These are phyloP conservation scores for Bombus superbus DNA, from an alignment of 1,140 invertebrate species.

Conservation along the genomic window DNA sequence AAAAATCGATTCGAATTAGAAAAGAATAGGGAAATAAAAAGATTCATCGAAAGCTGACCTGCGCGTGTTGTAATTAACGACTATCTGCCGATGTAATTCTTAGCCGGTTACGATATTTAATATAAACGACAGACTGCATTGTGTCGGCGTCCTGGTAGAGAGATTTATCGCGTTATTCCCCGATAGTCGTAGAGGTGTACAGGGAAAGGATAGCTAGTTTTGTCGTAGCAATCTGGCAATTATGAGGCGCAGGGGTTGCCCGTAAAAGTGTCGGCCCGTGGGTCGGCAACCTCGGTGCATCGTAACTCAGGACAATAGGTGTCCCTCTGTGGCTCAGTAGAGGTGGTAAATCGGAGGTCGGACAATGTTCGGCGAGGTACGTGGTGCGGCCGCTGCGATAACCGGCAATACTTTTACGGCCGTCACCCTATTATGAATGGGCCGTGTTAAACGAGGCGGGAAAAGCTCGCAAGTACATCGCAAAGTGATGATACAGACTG, in stretches of 20 bases:
- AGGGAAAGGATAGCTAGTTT: conserved; percentile 47
- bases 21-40: neutral
- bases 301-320: conserved; percentile 63
- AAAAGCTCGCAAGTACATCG: conserved; percentile 73
- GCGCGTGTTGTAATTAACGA: neutral
- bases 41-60: neutral
- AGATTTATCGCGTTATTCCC: conserved; percentile 60
- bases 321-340: neutral
- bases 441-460: conserved; percentile 72
- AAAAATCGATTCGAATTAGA: neutral
- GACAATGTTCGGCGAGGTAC: conserved; percentile 61
- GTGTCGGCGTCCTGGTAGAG: neutral
- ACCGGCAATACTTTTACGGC: conserved; percentile 67
- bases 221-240: conserved; percentile 68
- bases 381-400: conserved; percentile 55
- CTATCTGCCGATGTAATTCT: neutral
- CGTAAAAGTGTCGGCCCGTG: conserved; percentile 58
- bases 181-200: conserved; percentile 47
- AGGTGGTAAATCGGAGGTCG: conserved; percentile 61
- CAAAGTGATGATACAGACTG: conserved; percentile 72
- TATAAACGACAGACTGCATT: conserved; percentile 46
- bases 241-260: conserved; percentile 43
- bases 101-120: conserved; percentile 46
- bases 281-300: conserved; percentile 16
- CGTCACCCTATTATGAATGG: conserved; percentile 71